Evolutionary conservation across 1,140 invertebrate genomes (phyloP).

Genomic region (Apis florea): DNA sequence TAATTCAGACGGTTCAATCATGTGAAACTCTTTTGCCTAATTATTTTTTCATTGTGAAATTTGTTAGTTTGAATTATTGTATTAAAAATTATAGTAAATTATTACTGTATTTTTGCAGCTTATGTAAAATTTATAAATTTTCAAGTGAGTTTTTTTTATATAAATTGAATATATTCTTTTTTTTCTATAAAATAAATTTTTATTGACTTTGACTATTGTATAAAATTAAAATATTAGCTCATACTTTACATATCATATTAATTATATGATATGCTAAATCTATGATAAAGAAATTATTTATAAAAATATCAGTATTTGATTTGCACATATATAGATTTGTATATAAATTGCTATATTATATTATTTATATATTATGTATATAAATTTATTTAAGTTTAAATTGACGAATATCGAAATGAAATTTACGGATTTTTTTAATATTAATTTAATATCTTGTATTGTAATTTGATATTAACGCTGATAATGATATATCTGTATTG

Average conservation of each 20-base stretch:
- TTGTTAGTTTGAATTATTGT: background rate
- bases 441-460: background rate
- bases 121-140: background rate
- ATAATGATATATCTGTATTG: constrained; percentile 41
- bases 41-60: background rate
- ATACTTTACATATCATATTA: background rate
- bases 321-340: no score
- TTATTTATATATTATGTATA: background rate
- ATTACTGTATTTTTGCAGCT: background rate
- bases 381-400: background rate
- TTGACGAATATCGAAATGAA: background rate
- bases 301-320: background rate
- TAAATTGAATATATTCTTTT: background rate
- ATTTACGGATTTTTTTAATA: background rate
- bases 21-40: background rate
- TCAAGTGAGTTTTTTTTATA: background rate
- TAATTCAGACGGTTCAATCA: no score
- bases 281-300: background rate
- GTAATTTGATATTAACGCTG: background rate
- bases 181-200: background rate
- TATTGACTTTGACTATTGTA: background rate
- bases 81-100: background rate
- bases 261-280: background rate
- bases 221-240: background rate
- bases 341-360: background rate